A percentile compares a stretch with the other conserved stretches of the same genome.
Evolutionary conservation across 2,797 vertebrate species (phyloP).

Genomic region (Notamacropus eugenii): DNA sequence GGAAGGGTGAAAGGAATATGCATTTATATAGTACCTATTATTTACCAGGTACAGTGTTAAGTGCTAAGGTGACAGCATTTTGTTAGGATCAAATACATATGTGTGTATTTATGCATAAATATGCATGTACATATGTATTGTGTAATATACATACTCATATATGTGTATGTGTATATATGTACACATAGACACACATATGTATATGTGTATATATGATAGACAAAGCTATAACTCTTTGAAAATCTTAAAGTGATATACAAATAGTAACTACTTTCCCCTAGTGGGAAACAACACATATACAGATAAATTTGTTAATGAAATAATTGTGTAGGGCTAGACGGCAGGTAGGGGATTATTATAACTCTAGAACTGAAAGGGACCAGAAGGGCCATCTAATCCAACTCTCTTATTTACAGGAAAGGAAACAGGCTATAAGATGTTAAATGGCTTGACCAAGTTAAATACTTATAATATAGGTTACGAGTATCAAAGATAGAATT

Average conservation of each 20-base stretch:
- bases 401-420: not conserved
- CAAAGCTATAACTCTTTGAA: not conserved
- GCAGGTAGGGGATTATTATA: not conserved
- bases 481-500: not conserved
- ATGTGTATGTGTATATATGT: no score
- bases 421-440: not conserved
- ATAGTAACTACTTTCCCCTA: not conserved
- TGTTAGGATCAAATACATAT: not conserved
- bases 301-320: not conserved
- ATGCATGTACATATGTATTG: no score
- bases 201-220: not conserved
- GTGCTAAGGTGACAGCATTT: not conserved
- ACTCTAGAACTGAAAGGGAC: not conserved
- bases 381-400: not conserved
- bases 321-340: not conserved
- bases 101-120: not conserved
- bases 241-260: not conserved
- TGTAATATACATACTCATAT: not conserved
- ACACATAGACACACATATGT: no score
- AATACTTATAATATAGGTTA: not conserved
- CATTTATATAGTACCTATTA: not conserved
- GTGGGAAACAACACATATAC: not conserved
- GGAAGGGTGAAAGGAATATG: not conserved
- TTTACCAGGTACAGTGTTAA: not conserved
- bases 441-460: not conserved